phyloP scores from a whole-genome alignment of 2,113 vertebrate species.

The Hemibagrus wyckioides region DNA sequence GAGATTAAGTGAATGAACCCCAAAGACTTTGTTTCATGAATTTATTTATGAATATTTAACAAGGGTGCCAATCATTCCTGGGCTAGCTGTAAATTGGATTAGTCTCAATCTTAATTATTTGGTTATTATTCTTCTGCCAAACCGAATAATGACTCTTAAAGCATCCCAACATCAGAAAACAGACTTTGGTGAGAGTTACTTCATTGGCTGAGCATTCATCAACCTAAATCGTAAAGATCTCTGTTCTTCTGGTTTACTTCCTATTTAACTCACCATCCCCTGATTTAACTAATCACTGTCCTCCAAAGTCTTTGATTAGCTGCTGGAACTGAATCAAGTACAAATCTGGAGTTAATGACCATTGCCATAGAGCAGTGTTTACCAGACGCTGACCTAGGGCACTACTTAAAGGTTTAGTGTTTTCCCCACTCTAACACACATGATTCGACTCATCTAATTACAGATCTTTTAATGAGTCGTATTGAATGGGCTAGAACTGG shows the following conservation, averaged over 20 bases:
- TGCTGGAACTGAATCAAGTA: conserved; percentile 2
- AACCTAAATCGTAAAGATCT: background rate
- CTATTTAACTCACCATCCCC: background rate
- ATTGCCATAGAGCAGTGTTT: conserved; percentile 3
- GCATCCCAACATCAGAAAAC: background rate
- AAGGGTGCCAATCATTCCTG: background rate
- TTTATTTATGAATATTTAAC: background rate
- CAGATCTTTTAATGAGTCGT: conserved; percentile 5
- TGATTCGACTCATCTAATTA: conserved; percentile 30
- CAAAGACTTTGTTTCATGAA: background rate
- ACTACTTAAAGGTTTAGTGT: conserved; percentile 17
- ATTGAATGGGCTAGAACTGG: conserved; percentile 1
- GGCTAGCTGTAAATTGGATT: background rate
- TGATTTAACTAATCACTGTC: background rate
- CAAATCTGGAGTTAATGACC: conserved; percentile 28
- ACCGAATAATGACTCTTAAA: background rate
- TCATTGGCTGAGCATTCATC: background rate
- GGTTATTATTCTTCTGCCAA: background rate
- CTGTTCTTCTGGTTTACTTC: background rate
- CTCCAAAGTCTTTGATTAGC: conserved; percentile 6
- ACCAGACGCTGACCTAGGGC: background rate
- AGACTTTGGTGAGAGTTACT: background rate
- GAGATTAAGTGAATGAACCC: background rate
- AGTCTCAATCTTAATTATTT: background rate
- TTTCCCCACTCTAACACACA: conserved; percentile 26